These are phyloP conservation scores for Autographa pulchrina DNA, from an alignment of 2,888 invertebrate genomes.

Conservation along the genomic window DNA sequence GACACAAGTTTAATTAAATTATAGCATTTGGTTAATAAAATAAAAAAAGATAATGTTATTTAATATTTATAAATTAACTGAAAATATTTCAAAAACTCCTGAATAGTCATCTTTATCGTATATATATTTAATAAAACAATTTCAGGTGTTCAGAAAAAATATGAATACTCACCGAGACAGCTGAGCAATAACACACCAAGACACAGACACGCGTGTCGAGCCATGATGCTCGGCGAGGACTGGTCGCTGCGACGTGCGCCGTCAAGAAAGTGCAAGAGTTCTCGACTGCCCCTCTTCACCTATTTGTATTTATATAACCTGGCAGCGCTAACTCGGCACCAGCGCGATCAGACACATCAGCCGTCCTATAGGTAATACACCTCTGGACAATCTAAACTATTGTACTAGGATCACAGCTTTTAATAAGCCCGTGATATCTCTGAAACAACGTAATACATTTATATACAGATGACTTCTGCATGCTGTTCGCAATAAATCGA, in stretches of 20 bases:
- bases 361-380: slow-evolving; percentile 78
- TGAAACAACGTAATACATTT: slow-evolving; percentile 65
- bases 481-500: slow-evolving; percentile 62
- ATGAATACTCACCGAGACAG: slow-evolving; percentile 84
- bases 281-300: slow-evolving; percentile 87
- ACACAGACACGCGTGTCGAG: slow-evolving; percentile 88
- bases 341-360: slow-evolving; percentile 72
- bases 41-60: not conserved
- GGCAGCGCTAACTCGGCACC: slow-evolving; percentile 74
- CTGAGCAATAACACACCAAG: slow-evolving; percentile 85
- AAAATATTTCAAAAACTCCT: not conserved
- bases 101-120: not conserved
- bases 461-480: slow-evolving; percentile 68
- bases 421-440: slow-evolving; percentile 77
- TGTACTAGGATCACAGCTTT: slow-evolving; percentile 75
- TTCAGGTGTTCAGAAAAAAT: slow-evolving; percentile 18
- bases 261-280: slow-evolving; percentile 88
- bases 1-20: not conserved
- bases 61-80: not conserved
- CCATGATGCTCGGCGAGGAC: slow-evolving; percentile 88
- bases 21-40: no score
- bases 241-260: slow-evolving; percentile 82
- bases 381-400: slow-evolving; percentile 73
- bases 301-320: slow-evolving; percentile 89
- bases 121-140: slow-evolving; percentile 5